Evolutionary conservation across 1,140 invertebrate species (phyloP).

Genomic region (Drosophila sproati): DNA sequence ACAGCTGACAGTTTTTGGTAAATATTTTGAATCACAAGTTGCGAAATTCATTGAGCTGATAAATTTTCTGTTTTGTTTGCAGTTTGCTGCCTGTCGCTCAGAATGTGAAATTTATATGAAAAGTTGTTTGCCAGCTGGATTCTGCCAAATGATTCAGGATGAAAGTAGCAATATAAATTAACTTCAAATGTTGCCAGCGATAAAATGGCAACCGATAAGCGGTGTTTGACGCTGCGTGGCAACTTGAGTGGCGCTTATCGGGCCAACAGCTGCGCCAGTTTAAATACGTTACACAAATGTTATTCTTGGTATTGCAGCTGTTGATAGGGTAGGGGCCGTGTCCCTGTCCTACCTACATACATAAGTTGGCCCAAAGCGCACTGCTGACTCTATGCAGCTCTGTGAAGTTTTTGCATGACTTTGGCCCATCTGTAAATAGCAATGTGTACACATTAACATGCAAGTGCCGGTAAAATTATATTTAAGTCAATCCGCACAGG

Average conservation of each 20-base stretch:
- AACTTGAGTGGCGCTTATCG: conserved; percentile 64
- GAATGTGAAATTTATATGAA: conserved; percentile 72
- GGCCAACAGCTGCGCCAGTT: conserved; percentile 14
- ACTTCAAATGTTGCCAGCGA: conserved; percentile 60
- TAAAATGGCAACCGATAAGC: conserved; percentile 62
- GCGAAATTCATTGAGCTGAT: conserved; percentile 73
- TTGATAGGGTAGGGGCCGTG: conserved; percentile 5
- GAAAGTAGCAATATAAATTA: conserved; percentile 76
- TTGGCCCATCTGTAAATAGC: conserved; percentile 66
- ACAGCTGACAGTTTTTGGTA: conserved; percentile 45
- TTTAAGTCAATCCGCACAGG: conserved; percentile 29
- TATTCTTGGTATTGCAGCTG: background rate
- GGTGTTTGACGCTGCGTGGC: conserved; percentile 29
- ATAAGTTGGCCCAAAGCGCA: conserved; percentile 35
- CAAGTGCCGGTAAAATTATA: conserved; percentile 21
- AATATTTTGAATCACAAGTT: conserved; percentile 71
- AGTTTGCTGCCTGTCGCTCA: conserved; percentile 52
- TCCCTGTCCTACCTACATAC: conserved; percentile 32
- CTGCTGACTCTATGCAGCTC: conserved; percentile 53
- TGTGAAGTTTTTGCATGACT: conserved; percentile 65
- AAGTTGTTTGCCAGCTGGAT: conserved; percentile 44
- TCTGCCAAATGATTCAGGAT: conserved; percentile 35
- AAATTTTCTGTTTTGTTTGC: conserved; percentile 41
- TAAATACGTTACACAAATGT: conserved; percentile 31
- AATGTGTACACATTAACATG: conserved; percentile 16